Evolutionary conservation across 2,797 vertebrate genomes (phyloP).

Genomic region (Molossus molossus): DNA sequence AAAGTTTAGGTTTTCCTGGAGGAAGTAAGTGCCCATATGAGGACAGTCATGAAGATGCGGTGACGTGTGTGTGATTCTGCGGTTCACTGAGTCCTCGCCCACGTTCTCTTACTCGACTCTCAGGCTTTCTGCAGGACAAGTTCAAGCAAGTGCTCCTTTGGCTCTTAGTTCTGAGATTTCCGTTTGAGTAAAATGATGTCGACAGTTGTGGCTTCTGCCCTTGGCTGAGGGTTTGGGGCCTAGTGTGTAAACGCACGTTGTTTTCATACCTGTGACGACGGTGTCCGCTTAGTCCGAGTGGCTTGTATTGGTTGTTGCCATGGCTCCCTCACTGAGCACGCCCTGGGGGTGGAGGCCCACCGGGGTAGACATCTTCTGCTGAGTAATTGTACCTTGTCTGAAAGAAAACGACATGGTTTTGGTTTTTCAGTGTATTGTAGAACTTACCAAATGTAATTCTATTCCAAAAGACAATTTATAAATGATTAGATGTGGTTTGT

Average conservation of each 20-base stretch:
- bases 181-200: background rate
- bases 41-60: background rate
- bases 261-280: background rate
- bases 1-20: background rate
- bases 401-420: background rate
- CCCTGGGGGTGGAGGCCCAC: background rate
- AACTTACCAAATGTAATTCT: conserved; percentile 29
- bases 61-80: background rate
- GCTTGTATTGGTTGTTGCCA: background rate
- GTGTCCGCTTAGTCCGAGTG: background rate
- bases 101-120: background rate
- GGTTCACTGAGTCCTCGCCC: background rate
- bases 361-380: background rate
- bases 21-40: background rate
- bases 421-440: conserved; percentile 10
- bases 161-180: conserved; percentile 16
- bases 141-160: background rate
- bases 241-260: background rate
- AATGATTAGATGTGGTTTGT: background rate
- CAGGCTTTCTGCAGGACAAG: background rate
- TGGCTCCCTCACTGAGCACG: background rate
- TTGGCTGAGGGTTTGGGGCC: background rate
- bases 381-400: background rate
- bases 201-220: background rate
- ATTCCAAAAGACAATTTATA: background rate